Conservation (phyloP, 2,797 vertebrate species). For the Nothura maculosa region DNA sequence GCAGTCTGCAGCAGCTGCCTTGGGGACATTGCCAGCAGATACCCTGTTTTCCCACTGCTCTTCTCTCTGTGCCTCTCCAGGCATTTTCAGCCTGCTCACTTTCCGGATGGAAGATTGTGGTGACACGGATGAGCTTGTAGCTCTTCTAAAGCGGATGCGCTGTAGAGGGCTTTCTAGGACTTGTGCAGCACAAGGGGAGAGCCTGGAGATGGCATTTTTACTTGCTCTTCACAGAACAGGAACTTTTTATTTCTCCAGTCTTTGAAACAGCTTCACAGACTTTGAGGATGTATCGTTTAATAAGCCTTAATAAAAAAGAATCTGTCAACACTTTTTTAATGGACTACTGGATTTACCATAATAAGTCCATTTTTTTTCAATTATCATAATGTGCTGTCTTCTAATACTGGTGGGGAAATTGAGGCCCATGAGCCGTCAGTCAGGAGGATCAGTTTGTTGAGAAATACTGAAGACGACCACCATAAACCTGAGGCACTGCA, state of each 20-base stretch:
- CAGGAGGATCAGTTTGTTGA: not conserved
- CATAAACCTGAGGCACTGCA: not conserved
- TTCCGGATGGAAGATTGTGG: not conserved
- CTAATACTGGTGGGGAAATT: not conserved
- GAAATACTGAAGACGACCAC: not conserved
- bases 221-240: not conserved
- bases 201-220: not conserved
- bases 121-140: not conserved
- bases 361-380: not conserved
- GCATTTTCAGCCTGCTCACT: not conserved
- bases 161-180: not conserved
- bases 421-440: not conserved
- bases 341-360: not conserved
- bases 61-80: not conserved
- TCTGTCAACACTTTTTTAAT: not conserved
- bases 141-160: not conserved
- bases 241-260: not conserved
- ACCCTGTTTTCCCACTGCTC: not conserved
- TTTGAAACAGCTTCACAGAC: not conserved
- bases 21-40: not conserved
- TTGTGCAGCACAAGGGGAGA: not conserved
- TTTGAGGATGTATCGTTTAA: not conserved
- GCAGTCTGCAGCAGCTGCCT: not conserved
- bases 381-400: rapidly evolving
- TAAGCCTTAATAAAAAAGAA: not conserved